Evolutionary conservation across 2,113 vertebrate genomes (phyloP), one percentile per base, ranked within the genome.

Genomic region (Kryptolebias marmoratus): DNA sequence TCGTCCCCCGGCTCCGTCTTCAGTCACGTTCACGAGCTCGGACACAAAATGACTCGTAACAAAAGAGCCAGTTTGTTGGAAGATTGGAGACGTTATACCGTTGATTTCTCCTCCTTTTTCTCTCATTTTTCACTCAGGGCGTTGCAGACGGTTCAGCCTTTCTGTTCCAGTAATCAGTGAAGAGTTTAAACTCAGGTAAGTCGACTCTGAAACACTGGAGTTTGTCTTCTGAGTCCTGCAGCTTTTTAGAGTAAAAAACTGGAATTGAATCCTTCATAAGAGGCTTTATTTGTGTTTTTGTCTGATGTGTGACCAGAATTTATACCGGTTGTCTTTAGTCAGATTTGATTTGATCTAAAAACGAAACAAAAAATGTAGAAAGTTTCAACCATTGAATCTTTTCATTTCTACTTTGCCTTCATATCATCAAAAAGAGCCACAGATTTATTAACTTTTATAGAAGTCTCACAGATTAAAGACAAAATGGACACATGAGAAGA

Each of bases 161-260:
- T 48, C 64, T 0, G 28, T 39, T 71, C 57, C 67, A 59, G 44
- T 70, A 73, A 27, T 63, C 77, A 48, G 70, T 55, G 77, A 74
- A 52, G 45, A 65, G 47, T 69, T 52, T 86, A 22, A 31, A 39
- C 39, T 77, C 71, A 53, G 63, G 86, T 88, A 63, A 80, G 53
- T 47, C 2, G 47, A 9, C 27, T 15, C 18, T 15, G 8, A n/a
- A 13, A 2, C 5, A 14, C 11, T 13, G 28, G 9, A 54, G 9
- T 27, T 54, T 3, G 11, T 54, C 11, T 55, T 14, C 11, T 55
- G 53, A 55, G 53, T 30, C 10, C 7, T 52, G 1, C 49, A 52
- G 49, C 10, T 42, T 42, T 8, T 42, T 9, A 4, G 36, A 36
- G 3, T 7, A 36, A 36, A 36, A 36, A 36, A 36, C 36, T 36